Evolutionary conservation across 2,888 invertebrate species (phyloP), one percentile per base, ranked within the genome.

Genomic region (Graphium colonna): DNA sequence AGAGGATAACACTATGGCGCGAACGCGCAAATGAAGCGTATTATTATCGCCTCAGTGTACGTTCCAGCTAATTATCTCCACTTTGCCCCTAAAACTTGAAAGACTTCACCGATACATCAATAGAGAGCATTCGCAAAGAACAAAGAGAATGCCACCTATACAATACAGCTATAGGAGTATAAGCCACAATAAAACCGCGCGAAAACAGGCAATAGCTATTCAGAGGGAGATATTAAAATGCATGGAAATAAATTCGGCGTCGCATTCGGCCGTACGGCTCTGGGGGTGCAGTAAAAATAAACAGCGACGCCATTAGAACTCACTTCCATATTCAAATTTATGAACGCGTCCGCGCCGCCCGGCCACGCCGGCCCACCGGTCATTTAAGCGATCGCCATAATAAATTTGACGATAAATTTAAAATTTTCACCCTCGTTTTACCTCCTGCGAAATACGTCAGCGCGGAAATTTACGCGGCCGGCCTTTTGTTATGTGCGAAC

Each of bases 311-410:
- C 85, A 90, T 91, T 88, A 90, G 83, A 86, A 88, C 86, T 85
- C 91, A 91, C 91, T 91, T 91, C 90, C 90, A 91, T 91, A 90
- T 90, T 90, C 86, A 82, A 89, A 89, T 89, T 86, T 87, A 87
- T 87, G 86, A 88, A 86, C 82, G 82, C 81, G 85, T 79, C 77
- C 79, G 70, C 75, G 68, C 71, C 71, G 69, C 68, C 61, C 68
- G 63, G 59, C 68, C 68, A 68, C 65, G 59, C 67, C 67, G 64
- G 62, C 73, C 72, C 73, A 72, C 76, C 74, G 73, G 76, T 72
- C 77, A 78, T 77, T 77, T 75, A 73, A 70, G 67, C 74, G 67
- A 70, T 69, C 68, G 73, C 78, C 73, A 75, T 75, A 75, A 80
- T 79, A 72, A 71, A 75, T 83, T 82, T 79, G 79, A 80, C 78